phyloP scores from a whole-genome alignment of 2,888 invertebrate genomes.

The Halocaridina rubra region DNA sequence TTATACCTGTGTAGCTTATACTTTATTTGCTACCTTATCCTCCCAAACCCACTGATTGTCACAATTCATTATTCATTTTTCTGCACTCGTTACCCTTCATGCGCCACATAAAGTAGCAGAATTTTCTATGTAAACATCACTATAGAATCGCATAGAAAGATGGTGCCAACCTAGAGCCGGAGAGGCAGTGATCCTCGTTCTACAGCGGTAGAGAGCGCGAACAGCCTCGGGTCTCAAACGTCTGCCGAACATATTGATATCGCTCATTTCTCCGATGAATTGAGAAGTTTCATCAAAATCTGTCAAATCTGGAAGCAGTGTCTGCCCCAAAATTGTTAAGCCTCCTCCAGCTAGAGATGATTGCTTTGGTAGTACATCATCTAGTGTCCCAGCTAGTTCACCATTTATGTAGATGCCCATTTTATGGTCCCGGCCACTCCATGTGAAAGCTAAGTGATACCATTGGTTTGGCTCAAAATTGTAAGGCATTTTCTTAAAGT shows the following conservation, averaged over 20 bases:
- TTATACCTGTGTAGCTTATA: background rate
- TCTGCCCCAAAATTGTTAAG: slow-evolving; percentile 57
- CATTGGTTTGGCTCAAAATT: slow-evolving; percentile 48
- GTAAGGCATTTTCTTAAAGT: slow-evolving; percentile 58
- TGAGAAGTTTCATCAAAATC: slow-evolving; percentile 61
- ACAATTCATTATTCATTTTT: background rate
- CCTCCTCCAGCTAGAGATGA: slow-evolving; percentile 43
- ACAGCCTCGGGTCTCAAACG: slow-evolving; percentile 28
- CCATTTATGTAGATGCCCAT: slow-evolving; percentile 53
- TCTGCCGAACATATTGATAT: slow-evolving; percentile 45
- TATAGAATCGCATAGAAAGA: slow-evolving; percentile 46
- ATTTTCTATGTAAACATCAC: slow-evolving; percentile 6
- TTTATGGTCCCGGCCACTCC: slow-evolving; percentile 43
- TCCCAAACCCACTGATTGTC: background rate
- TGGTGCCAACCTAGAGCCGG: slow-evolving; percentile 28
- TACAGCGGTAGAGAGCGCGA: slow-evolving; percentile 37
- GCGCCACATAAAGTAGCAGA: slow-evolving; percentile 29
- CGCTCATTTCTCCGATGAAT: slow-evolving; percentile 54
- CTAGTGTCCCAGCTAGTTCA: slow-evolving; percentile 48
- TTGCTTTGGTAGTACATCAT: slow-evolving; percentile 21
- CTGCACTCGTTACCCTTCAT: background rate
- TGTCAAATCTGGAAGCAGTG: slow-evolving; percentile 57
- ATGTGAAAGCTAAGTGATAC: slow-evolving; percentile 60
- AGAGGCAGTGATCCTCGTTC: background rate
- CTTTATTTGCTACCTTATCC: background rate